phyloP scores from a whole-genome alignment of 2,113 vertebrate species.

The Paradoxurus hermaphroditus region DNA sequence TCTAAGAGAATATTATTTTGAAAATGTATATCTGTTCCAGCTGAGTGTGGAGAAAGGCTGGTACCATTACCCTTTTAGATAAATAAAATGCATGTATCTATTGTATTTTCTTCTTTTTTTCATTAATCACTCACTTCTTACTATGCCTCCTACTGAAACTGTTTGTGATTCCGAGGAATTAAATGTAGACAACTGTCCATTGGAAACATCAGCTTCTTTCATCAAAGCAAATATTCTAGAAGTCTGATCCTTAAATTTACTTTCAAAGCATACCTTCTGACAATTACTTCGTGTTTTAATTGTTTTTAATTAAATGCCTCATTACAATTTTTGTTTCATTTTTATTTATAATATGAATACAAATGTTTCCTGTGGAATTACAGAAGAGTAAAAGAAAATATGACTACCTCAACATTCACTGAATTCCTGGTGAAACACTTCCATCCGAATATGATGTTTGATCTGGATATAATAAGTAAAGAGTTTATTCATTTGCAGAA shows the following conservation, averaged over 20 bases:
- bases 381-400: neutral
- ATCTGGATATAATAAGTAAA: slow-evolving; percentile 4
- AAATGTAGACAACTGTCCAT: neutral
- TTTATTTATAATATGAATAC: neutral
- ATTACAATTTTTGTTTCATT: neutral
- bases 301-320: neutral
- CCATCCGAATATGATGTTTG: neutral
- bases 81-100: neutral
- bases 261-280: neutral
- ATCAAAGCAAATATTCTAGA: slow-evolving; percentile 47
- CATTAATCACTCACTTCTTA: neutral
- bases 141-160: neutral
- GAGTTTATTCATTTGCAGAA: neutral
- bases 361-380: neutral
- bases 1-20: slow-evolving; percentile 1
- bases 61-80: neutral
- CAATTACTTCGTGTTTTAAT: slow-evolving; percentile 14
- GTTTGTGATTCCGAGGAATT: neutral
- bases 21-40: neutral
- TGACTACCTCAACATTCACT: neutral
- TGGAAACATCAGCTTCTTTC: neutral
- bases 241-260: neutral
- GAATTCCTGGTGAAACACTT: slow-evolving; percentile 25
- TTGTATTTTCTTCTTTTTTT: neutral
- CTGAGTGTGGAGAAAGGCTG: neutral